Evolutionary conservation across 2,113 vertebrate genomes (phyloP).

Genomic region (Gopherus evgoodei): DNA sequence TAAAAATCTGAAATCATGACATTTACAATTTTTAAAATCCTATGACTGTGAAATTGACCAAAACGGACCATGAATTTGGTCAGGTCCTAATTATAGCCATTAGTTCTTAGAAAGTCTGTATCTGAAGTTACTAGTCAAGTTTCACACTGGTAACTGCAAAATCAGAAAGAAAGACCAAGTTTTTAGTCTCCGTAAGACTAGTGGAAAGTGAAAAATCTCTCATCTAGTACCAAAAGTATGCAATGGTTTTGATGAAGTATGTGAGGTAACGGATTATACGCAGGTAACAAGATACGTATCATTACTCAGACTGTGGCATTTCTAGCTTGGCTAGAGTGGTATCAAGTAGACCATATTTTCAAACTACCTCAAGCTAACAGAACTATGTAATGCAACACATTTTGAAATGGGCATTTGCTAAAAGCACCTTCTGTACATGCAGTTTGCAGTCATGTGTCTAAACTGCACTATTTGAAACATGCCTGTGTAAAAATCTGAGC

Average conservation of each 20-base stretch:
- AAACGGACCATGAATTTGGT: too few species aligned
- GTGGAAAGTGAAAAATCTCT: not conserved
- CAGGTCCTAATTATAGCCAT: slow-evolving; percentile 52
- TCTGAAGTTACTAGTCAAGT: slow-evolving; percentile 29
- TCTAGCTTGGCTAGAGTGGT: not conserved
- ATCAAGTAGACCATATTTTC: not conserved
- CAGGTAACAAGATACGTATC: not conserved
- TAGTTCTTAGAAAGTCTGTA: slow-evolving; percentile 41
- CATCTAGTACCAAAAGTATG: not conserved
- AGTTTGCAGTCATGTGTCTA: not conserved
- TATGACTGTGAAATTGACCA: too few species aligned
- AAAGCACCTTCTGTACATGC: not conserved
- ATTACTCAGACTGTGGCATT: not conserved
- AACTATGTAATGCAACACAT: not conserved
- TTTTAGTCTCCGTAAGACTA: slow-evolving; percentile 23
- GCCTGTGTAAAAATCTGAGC: not conserved
- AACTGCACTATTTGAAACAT: not conserved
- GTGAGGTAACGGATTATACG: not conserved
- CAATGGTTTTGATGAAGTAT: not conserved
- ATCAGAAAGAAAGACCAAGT: slow-evolving; percentile 22
- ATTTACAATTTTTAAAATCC: too few species aligned
- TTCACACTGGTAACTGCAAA: slow-evolving; percentile 50
- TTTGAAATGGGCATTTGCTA: not conserved
- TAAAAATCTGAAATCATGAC: too few species aligned
- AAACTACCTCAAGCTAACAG: not conserved